A percentile compares a stretch with the other conserved stretches of the same genome.
These are phyloP conservation scores for Hydropotes inermis DNA, from an alignment of 2,113 vertebrate species.

Conservation along the genomic window DNA sequence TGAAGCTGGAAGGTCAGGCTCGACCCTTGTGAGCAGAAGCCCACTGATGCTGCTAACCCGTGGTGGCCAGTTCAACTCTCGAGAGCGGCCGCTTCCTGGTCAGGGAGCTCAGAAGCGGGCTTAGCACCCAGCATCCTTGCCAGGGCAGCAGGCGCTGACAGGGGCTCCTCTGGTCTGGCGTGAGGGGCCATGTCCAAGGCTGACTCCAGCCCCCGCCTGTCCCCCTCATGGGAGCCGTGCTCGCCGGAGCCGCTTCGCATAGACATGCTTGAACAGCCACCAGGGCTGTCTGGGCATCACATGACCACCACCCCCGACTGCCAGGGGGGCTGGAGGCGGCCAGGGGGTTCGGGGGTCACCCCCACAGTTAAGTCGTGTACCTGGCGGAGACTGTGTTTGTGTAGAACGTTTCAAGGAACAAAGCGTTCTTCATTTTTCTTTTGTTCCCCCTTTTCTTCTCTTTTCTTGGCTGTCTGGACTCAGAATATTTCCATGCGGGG, in stretches of 20 bases:
- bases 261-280: conserved; percentile 47
- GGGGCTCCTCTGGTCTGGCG: fast-evolving
- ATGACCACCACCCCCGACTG: background rate
- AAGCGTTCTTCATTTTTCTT: conserved; percentile 16
- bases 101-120: background rate
- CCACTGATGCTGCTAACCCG: fast-evolving
- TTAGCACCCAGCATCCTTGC: background rate
- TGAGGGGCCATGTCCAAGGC: background rate
- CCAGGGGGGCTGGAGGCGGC: background rate
- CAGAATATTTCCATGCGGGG: fast-evolving
- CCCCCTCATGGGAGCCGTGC: background rate
- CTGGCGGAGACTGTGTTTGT: background rate
- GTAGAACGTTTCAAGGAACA: background rate
- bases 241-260: background rate
- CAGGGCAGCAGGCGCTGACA: background rate
- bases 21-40: background rate
- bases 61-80: fast-evolving
- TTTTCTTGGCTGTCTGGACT: background rate
- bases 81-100: background rate
- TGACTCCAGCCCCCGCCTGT: background rate
- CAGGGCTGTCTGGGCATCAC: background rate
- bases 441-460: background rate
- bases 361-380: background rate
- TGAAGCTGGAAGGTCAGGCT: background rate
- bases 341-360: background rate